These are phyloP conservation scores for Callithrix jacchus DNA, from an alignment of 2,113 vertebrate genomes.

Conservation along the genomic window DNA sequence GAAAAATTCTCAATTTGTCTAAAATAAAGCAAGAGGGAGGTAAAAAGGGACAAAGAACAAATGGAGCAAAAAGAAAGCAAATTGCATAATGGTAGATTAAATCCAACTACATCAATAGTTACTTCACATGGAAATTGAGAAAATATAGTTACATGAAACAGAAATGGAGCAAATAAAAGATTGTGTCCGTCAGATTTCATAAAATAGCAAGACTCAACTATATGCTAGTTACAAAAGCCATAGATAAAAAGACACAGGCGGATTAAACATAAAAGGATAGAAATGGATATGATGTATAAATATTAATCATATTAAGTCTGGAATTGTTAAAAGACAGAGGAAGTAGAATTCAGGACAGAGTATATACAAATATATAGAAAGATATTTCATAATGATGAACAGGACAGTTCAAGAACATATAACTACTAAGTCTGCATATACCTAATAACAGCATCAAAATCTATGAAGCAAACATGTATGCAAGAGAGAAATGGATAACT, in stretches of 20 bases:
- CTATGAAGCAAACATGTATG: neutral
- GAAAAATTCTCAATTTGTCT: neutral
- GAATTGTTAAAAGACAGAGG: neutral
- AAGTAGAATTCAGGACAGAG: neutral
- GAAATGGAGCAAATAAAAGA: neutral
- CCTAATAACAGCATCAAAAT: neutral
- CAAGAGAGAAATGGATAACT: neutral
- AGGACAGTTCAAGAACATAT: neutral
- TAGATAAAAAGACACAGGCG: neutral
- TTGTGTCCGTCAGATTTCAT: neutral
- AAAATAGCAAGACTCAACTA: neutral
- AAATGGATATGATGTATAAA: neutral
- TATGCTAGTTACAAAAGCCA: neutral
- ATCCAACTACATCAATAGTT: neutral
- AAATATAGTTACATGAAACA: neutral
- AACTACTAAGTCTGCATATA: neutral
- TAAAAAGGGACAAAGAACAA: neutral
- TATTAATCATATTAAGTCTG: neutral
- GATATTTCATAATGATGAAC: neutral
- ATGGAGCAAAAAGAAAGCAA: neutral
- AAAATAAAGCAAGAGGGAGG: neutral
- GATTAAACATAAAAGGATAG: neutral
- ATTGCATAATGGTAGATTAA: neutral
- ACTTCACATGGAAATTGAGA: neutral
- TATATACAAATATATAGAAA: neutral